A percentile compares a stretch with the other conserved stretches of the same genome.
phyloP scores from a whole-genome alignment of 2,888 invertebrate genomes.

The Caenorhabditis afra region DNA sequence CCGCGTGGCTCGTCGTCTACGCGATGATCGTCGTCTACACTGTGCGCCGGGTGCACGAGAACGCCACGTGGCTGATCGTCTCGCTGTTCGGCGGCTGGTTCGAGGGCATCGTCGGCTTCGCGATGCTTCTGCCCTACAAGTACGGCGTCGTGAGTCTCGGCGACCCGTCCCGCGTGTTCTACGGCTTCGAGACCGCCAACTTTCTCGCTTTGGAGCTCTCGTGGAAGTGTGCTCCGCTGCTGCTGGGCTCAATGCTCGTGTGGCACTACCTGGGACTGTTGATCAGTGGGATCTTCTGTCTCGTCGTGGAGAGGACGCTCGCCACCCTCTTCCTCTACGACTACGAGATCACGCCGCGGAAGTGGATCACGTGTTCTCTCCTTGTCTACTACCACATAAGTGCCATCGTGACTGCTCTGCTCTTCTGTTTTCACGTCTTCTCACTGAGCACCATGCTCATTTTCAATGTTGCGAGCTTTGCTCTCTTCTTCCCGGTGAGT shows the following conservation, averaged over 20 bases:
- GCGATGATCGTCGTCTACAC: constrained; percentile 2
- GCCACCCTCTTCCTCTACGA: constrained; percentile 1
- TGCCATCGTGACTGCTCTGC: neutral
- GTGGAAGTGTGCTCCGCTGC: constrained; percentile 16
- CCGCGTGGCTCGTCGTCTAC: neutral
- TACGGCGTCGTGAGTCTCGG: constrained; percentile 9
- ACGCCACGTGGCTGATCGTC: constrained; percentile 23
- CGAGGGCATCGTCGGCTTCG: constrained; percentile 4
- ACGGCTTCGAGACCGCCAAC: constrained; percentile 5
- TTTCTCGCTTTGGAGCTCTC: neutral
- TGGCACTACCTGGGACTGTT: constrained; percentile 32
- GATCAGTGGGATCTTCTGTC: constrained; percentile 11
- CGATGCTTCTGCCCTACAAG: constrained; percentile 18
- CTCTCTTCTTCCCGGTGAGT: neutral
- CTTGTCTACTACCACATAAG: constrained; percentile 2
- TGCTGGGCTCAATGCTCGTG: constrained; percentile 10
- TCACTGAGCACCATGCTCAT: neutral
- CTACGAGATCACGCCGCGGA: constrained; percentile 12
- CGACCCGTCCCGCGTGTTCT: constrained; percentile 9
- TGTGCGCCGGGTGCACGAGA: constrained; percentile 1
- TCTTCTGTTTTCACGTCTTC: constrained; percentile 17
- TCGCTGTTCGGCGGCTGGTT: constrained; percentile 9
- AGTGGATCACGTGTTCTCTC: neutral
- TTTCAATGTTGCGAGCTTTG: constrained; percentile 16
- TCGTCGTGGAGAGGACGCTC: constrained; percentile 11